Base-by-base conservation (phyloP, 37 sponge, comb jelly and placozoan genomes). In the Chondrilla cf. caribensis region DNA sequence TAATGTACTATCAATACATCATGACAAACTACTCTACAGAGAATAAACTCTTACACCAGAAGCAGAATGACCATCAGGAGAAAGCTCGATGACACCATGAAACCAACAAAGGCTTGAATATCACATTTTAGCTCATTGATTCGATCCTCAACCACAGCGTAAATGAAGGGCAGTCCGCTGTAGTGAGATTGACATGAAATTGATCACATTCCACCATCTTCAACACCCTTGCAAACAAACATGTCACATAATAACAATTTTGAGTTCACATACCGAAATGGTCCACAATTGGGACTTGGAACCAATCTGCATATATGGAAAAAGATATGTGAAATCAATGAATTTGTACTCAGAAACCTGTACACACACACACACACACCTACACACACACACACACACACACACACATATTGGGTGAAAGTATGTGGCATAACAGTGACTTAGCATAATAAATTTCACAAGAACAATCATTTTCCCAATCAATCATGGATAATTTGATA, bases 261-360 rank as follows among this genome's bases (percentile, higher is more conserved):
- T 11, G 51, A 47, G 51, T 62, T 62, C 25, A 62, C 44, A 37
- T 70, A 89, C 89, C 81, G 39, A 83, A 94, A 94, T 42, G 95
- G 95, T n/a, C 95, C 92, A 84, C 95, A 94, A 2, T 55, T 58
- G 25, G 38, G 17, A 79, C 89, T 87, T 14, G 95, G 95, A 39
- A 26, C 43, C 24, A 94, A 59, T 21, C 94, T 93, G 60, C 14
- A 82, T 2, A n/a, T 11, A 66, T 15, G 24, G 60, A 87, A 19
- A 65, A 38, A 77, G 65, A 0, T 73, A 25, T 70, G 37, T 38
- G 4, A 70, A 8, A 70, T 70, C n/a, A n/a, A n/a, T n/a, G n/a
- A n/a, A n/a, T n/a, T n/a, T n/a, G n/a, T n/a, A n/a, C n/a, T n/a
- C n/a, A n/a, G n/a, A n/a, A n/a, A n/a, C n/a, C n/a, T n/a, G n/a